Evolutionary conservation across 2,888 invertebrate genomes (phyloP).

Genomic region (Hyalella azteca): DNA sequence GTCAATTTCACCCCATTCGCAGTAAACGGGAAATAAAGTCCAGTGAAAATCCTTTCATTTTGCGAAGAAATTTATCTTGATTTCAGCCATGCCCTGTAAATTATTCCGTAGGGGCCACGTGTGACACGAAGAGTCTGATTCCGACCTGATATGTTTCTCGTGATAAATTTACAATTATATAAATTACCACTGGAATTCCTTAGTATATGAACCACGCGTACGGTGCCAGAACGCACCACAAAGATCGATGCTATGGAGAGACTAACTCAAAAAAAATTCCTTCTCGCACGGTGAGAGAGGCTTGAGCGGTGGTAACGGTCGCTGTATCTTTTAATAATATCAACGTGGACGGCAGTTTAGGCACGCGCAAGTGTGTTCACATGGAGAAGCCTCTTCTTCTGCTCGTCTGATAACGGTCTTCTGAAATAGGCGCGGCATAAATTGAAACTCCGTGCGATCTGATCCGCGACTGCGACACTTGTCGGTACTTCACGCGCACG

Average conservation of each 20-base stretch:
- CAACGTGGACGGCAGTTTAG: neutral
- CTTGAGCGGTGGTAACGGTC: constrained; percentile 11
- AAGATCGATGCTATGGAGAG: neutral
- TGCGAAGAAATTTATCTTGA: neutral
- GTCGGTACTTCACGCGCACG: no score
- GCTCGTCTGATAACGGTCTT: neutral
- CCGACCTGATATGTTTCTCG: neutral
- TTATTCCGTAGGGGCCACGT: neutral
- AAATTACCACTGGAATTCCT: neutral
- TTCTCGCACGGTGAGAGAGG: neutral
- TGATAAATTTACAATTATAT: constrained; percentile 18
- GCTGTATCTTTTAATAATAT: constrained; percentile 32
- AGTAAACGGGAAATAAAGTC: no score
- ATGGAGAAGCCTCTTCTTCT: no score
- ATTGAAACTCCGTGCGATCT: constrained; percentile 28
- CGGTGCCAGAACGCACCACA: no score
- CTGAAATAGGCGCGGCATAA: constrained; percentile 4
- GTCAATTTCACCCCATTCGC: no score
- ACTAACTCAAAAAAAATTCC: constrained; percentile 12
- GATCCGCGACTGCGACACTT: neutral
- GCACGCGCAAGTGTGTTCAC: neutral
- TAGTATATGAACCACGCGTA: no score
- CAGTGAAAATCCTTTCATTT: no score
- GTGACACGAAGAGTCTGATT: neutral
- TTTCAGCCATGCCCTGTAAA: neutral